Evolutionary conservation across 2,888 invertebrate species (phyloP).

Genomic region (Aleiodes alternator): DNA sequence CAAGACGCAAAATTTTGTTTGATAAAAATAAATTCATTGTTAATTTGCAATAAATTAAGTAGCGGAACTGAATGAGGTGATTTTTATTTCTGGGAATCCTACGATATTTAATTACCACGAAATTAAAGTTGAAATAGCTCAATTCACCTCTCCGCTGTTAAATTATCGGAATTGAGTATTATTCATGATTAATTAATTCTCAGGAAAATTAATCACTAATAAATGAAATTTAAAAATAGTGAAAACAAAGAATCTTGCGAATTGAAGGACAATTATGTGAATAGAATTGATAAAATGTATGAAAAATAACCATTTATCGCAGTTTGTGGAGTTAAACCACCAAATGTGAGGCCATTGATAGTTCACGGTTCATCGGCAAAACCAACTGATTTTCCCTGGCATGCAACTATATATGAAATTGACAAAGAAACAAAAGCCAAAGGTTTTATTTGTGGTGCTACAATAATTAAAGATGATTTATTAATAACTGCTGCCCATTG

Average conservation of each 20-base stretch:
- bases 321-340: conserved; percentile 69
- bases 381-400: conserved; percentile 73
- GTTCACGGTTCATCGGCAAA: conserved; percentile 63
- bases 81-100: too few relatives aligned
- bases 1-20: not conserved
- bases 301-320: conserved; percentile 52
- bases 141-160: too few relatives aligned
- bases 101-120: too few relatives aligned
- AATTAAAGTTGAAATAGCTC: too few relatives aligned
- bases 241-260: not conserved
- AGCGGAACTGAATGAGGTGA: too few relatives aligned
- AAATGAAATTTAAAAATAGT: not conserved
- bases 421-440: conserved; percentile 53
- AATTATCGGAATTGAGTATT: too few relatives aligned
- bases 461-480: conserved; percentile 69
- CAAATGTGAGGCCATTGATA: conserved; percentile 60
- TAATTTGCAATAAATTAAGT: too few relatives aligned
- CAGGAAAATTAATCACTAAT: not conserved
- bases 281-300: too few relatives aligned
- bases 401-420: conserved; percentile 68
- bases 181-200: too few relatives aligned
- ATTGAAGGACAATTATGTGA: conserved; percentile 16
- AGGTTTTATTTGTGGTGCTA: conserved; percentile 71
- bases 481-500: conserved; percentile 75
- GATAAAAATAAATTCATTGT: not conserved